Evolutionary conservation across 2,113 vertebrate species (phyloP).

Genomic region (Pterophyllum scalare): DNA sequence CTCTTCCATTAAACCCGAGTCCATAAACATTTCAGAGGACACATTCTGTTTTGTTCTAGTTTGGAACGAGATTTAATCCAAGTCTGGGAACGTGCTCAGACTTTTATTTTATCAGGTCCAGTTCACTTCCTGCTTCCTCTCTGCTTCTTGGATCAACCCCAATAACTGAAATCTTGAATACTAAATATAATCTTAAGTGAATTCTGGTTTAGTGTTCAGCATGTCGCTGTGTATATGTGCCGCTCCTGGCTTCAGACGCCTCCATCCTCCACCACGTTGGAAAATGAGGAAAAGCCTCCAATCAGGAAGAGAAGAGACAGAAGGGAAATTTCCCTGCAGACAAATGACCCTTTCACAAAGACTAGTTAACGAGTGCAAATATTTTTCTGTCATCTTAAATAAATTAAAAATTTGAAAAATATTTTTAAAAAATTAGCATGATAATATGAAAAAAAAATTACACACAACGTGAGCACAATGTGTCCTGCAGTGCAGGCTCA

Average conservation of each 20-base stretch:
- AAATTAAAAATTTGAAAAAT: background rate
- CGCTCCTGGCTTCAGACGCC: background rate
- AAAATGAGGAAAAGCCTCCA: background rate
- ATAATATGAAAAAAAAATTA: background rate
- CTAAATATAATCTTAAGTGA: background rate
- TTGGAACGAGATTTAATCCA: background rate
- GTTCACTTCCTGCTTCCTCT: background rate
- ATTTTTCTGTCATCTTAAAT: background rate
- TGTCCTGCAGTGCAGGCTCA: background rate
- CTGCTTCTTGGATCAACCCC: background rate
- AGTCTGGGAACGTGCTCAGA: background rate
- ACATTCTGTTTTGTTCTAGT: background rate
- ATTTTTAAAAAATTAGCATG: background rate
- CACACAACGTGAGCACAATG: background rate
- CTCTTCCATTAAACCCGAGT: background rate
- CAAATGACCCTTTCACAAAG: background rate
- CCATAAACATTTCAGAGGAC: background rate
- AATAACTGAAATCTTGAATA: background rate
- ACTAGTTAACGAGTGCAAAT: background rate
- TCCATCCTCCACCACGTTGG: accelerated
- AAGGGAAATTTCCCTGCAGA: background rate
- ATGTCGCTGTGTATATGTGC: accelerated
- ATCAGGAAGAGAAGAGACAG: background rate
- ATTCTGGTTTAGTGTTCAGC: background rate
- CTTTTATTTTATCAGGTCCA: background rate